Evolutionary conservation across 2,888 invertebrate genomes (phyloP).

Genomic region (Rhamnusium bicolor): DNA sequence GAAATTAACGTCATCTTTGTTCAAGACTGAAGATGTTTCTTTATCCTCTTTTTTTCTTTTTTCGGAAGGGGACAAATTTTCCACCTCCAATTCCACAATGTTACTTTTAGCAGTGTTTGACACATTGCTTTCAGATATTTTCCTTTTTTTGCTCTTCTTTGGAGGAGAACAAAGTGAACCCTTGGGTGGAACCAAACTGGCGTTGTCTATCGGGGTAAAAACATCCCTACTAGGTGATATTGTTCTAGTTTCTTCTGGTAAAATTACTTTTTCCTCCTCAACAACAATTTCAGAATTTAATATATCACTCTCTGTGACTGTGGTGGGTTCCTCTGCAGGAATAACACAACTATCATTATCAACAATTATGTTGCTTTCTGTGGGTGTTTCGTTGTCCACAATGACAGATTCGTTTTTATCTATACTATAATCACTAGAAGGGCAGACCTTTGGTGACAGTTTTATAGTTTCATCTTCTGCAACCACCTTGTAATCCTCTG

Average conservation of each 20-base stretch:
- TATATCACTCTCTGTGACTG: not conserved
- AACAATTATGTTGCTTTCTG: not conserved
- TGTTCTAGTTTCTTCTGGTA: not conserved
- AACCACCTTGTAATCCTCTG: not conserved
- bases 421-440: not conserved
- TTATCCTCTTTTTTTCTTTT: constrained; percentile 16
- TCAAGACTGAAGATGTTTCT: not conserved
- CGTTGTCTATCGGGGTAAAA: constrained; percentile 32
- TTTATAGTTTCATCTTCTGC: not conserved
- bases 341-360: not conserved
- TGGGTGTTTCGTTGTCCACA: not conserved
- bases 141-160: constrained; percentile 43
- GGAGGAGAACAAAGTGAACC: constrained; percentile 38
- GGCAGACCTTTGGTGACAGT: not conserved
- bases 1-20: not conserved
- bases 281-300: not conserved
- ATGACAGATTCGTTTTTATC: not conserved
- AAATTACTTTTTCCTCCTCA: not conserved
- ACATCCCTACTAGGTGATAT: constrained; percentile 24
- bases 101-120: not conserved
- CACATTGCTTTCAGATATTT: constrained; percentile 14
- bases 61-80: constrained; percentile 4
- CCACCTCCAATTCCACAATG: not conserved
- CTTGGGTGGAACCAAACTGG: constrained; percentile 36
- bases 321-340: not conserved